Evolutionary conservation across 2,888 invertebrate genomes (phyloP), one percentile per base, ranked within the genome.

Genomic region (Junonia oenone): DNA sequence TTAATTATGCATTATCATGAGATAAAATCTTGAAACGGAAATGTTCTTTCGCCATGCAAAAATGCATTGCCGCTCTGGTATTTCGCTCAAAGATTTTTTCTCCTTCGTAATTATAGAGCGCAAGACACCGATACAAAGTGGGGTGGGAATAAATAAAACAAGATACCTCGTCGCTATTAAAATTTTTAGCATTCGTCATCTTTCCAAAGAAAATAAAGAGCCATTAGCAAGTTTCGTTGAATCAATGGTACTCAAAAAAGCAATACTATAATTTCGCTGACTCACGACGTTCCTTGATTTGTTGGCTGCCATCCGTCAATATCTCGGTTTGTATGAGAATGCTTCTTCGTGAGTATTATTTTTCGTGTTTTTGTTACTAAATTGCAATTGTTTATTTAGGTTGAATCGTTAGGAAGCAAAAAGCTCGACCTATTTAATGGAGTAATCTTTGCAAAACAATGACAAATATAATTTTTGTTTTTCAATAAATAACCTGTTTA

Each of bases 141-240:
- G 49, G 55, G 55, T 55, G 58, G 51, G 57, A 62, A 58, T 59
- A 57, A 58, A 61, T 57, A 55, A 58, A 51, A 46, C 56, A 46
- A 56, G 56, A 59, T 53, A 51, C 58, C 55, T 56, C 29, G 56
- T 48, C 46, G 53, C 51, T 53, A 54, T 61, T 63, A 58, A 61
- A 62, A 72, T 69, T 72, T 59, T 62, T 68, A 67, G 68, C 71
- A 74, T 72, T 68, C 73, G 83, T 85, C 85, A 83, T 83, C 76
- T 69, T 76, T 75, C 73, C 73, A 74, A 77, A 80, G 78, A 84
- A 83, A 79, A 80, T 75, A 75, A 76, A 74, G 75, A 73, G 75
- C 84, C 81, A 87, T 88, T 84, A 88, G 81, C 78, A 72, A 76
- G 74, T 75, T 77, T 71, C 71, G 77, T 78, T 73, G 80, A 83